Percentiles rank a stretch among this genome's conserved stretches.
These are phyloP conservation scores for Thera britannica DNA, from an alignment of 2,888 invertebrate genomes.

Conservation along the genomic window DNA sequence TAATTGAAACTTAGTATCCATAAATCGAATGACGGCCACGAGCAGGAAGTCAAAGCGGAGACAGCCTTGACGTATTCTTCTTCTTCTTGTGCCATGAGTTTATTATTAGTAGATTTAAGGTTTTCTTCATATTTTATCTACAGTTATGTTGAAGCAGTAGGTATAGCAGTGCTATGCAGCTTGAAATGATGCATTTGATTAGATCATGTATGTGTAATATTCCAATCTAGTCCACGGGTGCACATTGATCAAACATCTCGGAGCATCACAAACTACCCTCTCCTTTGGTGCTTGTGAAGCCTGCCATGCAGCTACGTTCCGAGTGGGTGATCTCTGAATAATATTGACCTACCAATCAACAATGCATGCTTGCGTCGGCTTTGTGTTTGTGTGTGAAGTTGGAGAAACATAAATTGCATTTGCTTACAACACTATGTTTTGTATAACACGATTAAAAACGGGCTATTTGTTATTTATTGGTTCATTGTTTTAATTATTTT, in stretches of 20 bases:
- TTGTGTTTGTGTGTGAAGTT: not conserved
- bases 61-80: too few species aligned
- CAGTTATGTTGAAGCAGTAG: too few species aligned
- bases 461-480: not conserved
- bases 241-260: not conserved
- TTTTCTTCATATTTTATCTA: too few species aligned
- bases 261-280: slow-evolving; percentile 2
- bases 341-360: slow-evolving; percentile 4
- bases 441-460: too few species aligned
- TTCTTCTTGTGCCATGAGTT: too few species aligned
- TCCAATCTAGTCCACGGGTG: slow-evolving; percentile 4
- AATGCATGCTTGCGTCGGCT: slow-evolving; percentile 1
- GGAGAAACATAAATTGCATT: slow-evolving; percentile 6
- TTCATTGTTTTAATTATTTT: not conserved
- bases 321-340: not conserved
- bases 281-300: slow-evolving; percentile 3
- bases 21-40: too few species aligned
- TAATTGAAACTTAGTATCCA: too few species aligned
- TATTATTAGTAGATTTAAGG: too few species aligned
- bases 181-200: too few species aligned
- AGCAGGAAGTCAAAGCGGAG: too few species aligned
- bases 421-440: slow-evolving; percentile 1
- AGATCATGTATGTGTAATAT: not conserved
- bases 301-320: not conserved
- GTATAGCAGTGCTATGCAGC: too few species aligned